Evolutionary conservation across 2,888 invertebrate species (phyloP), one percentile per base, ranked within the genome.

Genomic region (Sericinus montela): DNA sequence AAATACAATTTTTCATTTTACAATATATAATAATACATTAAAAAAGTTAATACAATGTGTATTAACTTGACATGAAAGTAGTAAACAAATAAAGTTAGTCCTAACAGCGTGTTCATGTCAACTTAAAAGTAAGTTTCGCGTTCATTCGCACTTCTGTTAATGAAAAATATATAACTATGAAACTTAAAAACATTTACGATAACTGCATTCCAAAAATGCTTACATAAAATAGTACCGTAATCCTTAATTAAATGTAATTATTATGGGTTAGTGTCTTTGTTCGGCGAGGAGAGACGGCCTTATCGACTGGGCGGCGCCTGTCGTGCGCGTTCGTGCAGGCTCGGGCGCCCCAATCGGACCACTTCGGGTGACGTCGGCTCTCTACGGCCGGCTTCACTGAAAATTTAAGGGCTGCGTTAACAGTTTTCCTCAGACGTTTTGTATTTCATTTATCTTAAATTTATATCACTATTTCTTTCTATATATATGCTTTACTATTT

Each of bases 241-340:
- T 76, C 78, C 75, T 78, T 84, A 84, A 84, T 84, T 84, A 84
- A 83, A 83, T 81, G 80, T 88, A 87, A 88, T 86, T 86, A 87
- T 86, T 85, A 86, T 84, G 80, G 84, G 83, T 81, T 82, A 83
- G 81, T 83, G 84, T 85, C 86, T 88, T 88, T 88, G 88, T 88
- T 84, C 82, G 72, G 76, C 65, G 70, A 76, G 80, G 79, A 74
- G 85, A 86, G 85, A 82, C 80, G 76, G 82, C 83, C 87, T 83
- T 89, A 89, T 89, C 88, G 89, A 89, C 89, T 89, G 85, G 88
- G 89, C 87, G 87, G 87, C 83, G 81, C 84, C 85, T 75, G 70
- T 76, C 72, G 79, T 68, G 69, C 72, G 71, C 71, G 73, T 62
- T 84, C 82, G 74, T 70, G 57, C 67, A 64, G 60, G 53, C 62